phyloP scores from a whole-genome alignment of 2,113 vertebrate genomes.

The Myiagra hebetior region DNA sequence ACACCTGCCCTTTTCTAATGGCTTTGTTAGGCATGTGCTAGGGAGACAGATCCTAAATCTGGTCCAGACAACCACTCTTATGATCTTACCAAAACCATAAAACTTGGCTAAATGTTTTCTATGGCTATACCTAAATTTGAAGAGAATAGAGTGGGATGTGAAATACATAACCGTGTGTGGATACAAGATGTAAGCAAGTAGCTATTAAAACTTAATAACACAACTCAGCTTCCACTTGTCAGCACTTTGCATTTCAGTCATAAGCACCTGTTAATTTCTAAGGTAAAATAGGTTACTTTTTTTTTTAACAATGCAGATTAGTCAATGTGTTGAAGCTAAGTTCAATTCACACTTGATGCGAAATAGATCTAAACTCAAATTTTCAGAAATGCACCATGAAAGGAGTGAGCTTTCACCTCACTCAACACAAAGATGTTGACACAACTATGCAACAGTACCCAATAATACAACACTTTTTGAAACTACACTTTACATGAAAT shows the following conservation, averaged over 20 bases:
- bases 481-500: background rate
- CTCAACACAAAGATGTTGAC: background rate
- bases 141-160: background rate
- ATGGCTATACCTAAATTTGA: background rate
- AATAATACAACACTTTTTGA: background rate
- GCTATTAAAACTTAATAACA: background rate
- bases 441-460: background rate
- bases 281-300: background rate
- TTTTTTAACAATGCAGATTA: background rate
- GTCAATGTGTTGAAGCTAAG: background rate
- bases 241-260: background rate
- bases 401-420: background rate
- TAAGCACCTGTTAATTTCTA: background rate
- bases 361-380: background rate
- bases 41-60: background rate
- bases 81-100: background rate
- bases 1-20: background rate
- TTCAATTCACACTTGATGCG: background rate
- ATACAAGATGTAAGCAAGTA: background rate
- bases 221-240: background rate
- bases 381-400: background rate
- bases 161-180: background rate
- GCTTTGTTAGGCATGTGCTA: background rate
- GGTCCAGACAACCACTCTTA: background rate
- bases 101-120: background rate